Percentiles rank a stretch among this genome's conserved stretches.
Conservation (phyloP, 1,140 invertebrate genomes). For the Agrypnia vestita region DNA sequence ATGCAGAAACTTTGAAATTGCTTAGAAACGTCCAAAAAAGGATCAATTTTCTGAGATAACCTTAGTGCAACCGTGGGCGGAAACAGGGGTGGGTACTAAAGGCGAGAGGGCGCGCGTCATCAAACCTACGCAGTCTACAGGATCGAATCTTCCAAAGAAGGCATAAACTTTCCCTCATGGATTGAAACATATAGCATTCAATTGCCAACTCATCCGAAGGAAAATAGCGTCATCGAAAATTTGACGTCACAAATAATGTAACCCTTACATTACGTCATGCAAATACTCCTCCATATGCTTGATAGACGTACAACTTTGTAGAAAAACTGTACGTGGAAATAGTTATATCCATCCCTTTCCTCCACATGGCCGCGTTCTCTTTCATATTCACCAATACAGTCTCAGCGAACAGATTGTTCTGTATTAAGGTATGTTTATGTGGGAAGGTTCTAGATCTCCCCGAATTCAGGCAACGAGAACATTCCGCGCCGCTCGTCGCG, state of each 20-base stretch:
- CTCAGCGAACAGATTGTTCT: background rate
- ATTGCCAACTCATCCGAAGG: too few species aligned
- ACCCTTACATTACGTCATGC: background rate
- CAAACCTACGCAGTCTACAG: background rate
- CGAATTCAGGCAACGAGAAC: constrained; percentile 7
- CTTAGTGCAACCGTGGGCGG: background rate
- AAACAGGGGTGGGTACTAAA: background rate
- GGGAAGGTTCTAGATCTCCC: constrained; percentile 1
- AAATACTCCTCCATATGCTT: constrained; percentile 4
- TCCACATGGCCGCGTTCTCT: constrained; percentile 5
- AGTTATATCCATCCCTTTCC: constrained; percentile 16
- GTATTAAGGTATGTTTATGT: background rate
- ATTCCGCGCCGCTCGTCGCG: background rate
- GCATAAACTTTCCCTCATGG: too few species aligned
- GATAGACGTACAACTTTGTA: background rate
- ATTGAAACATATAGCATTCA: too few species aligned
- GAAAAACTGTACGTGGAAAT: background rate
- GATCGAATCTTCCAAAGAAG: too few species aligned
- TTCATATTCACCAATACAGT: constrained; percentile 9
- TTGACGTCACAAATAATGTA: too few species aligned
- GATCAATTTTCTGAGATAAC: background rate
- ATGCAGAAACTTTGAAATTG: too few species aligned
- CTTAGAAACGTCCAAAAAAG: background rate
- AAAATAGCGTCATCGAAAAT: too few species aligned
- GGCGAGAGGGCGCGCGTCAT: constrained; percentile 19